These are phyloP conservation scores for Oxycera nigricornis DNA, from an alignment of 2,888 invertebrate genomes.

Conservation along the genomic window DNA sequence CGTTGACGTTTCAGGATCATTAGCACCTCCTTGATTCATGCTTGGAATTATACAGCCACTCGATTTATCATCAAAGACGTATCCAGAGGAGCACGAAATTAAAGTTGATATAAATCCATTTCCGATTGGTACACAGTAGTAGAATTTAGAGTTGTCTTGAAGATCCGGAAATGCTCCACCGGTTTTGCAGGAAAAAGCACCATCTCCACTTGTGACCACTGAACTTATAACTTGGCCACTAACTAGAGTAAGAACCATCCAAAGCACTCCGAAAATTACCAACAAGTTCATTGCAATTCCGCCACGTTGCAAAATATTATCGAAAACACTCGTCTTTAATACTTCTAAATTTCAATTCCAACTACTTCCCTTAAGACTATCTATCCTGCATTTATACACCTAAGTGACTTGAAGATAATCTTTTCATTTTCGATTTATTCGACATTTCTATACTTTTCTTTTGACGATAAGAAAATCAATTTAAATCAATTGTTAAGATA, in stretches of 20 bases:
- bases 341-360: too few species aligned
- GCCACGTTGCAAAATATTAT: too few species aligned
- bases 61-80: neutral
- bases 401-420: neutral
- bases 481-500: neutral
- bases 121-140: neutral
- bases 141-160: neutral
- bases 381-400: neutral
- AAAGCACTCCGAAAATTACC: neutral
- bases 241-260: neutral
- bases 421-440: neutral
- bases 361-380: too few species aligned
- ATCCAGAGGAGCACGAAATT: conserved; percentile 5
- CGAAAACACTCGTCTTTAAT: too few species aligned
- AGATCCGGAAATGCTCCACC: conserved; percentile 1
- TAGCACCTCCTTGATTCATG: too few species aligned
- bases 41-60: neutral
- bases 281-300: neutral
- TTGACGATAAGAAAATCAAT: neutral
- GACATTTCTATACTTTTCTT: neutral
- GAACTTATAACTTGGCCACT: neutral
- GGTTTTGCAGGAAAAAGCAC: neutral
- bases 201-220: neutral
- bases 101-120: neutral
- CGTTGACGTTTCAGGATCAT: neutral